phyloP scores from a whole-genome alignment of 2,888 invertebrate species.

The Rhagophthalmus giganteus region DNA sequence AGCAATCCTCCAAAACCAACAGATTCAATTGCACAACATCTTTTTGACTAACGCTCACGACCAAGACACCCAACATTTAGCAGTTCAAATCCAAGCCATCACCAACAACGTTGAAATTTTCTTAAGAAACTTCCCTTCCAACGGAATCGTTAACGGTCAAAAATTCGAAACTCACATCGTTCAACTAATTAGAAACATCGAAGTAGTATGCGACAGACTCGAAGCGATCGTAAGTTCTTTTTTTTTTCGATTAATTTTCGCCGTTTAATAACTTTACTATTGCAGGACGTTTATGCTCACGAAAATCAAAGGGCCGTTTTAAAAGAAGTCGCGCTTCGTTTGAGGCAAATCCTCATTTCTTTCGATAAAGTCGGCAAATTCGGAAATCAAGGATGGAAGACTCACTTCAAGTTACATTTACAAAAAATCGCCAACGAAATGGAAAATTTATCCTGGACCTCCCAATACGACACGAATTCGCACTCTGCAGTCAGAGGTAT shows the following conservation, averaged over 20 bases:
- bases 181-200: conserved; percentile 1
- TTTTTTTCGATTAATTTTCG: no score
- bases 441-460: conserved; percentile 10
- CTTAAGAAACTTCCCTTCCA: conserved; percentile 10
- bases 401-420: no score
- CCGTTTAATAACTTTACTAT: no score
- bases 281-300: no score
- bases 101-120: conserved; percentile 15
- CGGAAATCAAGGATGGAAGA: no score
- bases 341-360: no score
- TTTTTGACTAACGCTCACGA: conserved; percentile 9
- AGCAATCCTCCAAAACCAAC: conserved; percentile 13
- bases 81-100: conserved; percentile 14
- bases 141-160: conserved; percentile 7
- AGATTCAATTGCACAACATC: conserved; percentile 14
- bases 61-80: conserved; percentile 9
- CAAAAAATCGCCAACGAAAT: conserved; percentile 11
- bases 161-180: conserved; percentile 5
- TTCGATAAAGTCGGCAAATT: no score
- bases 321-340: no score
- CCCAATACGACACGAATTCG: conserved; percentile 4
- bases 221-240: conserved; percentile 11
- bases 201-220: conserved; percentile 8
- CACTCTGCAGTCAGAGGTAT: conserved; percentile 13
- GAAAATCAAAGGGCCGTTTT: neutral